Evolutionary conservation across 2,888 invertebrate species (phyloP).

Genomic region (Metopia argyrocephala): DNA sequence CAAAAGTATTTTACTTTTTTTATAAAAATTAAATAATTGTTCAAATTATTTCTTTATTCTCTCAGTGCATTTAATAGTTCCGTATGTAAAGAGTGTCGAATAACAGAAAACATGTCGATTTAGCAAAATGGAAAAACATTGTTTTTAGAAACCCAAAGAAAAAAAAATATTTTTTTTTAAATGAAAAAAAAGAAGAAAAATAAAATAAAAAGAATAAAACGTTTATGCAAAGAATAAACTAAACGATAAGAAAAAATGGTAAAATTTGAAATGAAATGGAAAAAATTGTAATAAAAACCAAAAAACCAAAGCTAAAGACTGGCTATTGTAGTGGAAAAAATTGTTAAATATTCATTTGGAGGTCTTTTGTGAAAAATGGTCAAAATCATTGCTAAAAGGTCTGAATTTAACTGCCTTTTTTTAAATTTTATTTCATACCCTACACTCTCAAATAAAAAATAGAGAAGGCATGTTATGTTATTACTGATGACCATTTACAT

Average conservation of each 20-base stretch:
- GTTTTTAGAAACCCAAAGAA: constrained; percentile 32
- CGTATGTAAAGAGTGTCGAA: constrained; percentile 61
- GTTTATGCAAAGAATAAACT: constrained; percentile 36
- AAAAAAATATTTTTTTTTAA: background rate
- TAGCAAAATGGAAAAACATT: constrained; percentile 58
- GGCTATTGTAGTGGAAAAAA: constrained; percentile 60
- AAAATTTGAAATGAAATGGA: background rate
- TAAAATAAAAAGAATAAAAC: background rate
- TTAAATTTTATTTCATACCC: constrained; percentile 21
- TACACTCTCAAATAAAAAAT: too few species aligned
- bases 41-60: background rate
- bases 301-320: constrained; percentile 53
- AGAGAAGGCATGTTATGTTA: too few species aligned
- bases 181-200: constrained; percentile 20
- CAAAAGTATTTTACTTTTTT: too few species aligned
- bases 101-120: constrained; percentile 65
- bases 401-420: constrained; percentile 1
- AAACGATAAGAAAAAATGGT: constrained; percentile 6
- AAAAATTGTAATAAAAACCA: constrained; percentile 34
- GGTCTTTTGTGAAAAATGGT: constrained; percentile 60
- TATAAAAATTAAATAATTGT: too few species aligned
- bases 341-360: constrained; percentile 61
- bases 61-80: constrained; percentile 44
- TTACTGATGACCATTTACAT: too few species aligned
- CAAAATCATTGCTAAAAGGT: constrained; percentile 60